phyloP scores from a whole-genome alignment of 1,140 invertebrate species.

The Atta cephalotes region DNA sequence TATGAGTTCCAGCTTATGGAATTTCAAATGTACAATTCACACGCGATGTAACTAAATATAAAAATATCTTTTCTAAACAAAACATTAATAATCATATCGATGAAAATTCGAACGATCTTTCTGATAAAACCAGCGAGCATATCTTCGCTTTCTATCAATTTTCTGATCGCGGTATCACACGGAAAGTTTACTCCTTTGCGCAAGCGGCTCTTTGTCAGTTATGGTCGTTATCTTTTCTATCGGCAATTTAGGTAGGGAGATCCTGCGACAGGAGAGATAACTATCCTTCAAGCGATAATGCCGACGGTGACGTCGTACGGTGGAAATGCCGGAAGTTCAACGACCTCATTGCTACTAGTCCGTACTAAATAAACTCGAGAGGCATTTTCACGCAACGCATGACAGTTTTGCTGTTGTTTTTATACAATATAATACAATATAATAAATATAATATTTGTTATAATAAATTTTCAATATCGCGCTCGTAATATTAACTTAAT shows the following conservation, averaged over 20 bases:
- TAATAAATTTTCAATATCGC: conserved; percentile 1
- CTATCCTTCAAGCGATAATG: conserved; percentile 29
- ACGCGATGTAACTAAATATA: neutral
- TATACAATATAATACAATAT: neutral
- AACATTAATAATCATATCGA: neutral
- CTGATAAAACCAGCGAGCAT: neutral
- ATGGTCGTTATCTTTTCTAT: conserved; percentile 41
- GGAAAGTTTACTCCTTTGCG: conserved; percentile 13
- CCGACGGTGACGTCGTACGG: neutral
- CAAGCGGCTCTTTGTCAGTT: conserved; percentile 25
- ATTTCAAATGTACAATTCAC: neutral
- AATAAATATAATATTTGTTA: neutral
- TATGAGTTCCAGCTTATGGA: neutral
- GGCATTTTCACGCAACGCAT: neutral
- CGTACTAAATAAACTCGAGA: conserved; percentile 9
- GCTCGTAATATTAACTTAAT: neutral
- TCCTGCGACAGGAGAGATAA: conserved; percentile 45
- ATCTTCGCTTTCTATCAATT: neutral
- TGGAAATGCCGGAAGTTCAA: conserved; percentile 24
- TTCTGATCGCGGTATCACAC: neutral
- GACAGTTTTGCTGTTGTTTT: neutral
- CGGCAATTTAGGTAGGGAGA: conserved; percentile 64
- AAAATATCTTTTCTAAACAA: neutral
- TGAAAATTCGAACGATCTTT: too few relatives aligned
- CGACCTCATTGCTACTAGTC: neutral